Percentiles rank a stretch among this genome's conserved stretches.
phyloP scores from a whole-genome alignment of 2,113 vertebrate genomes.

The Xenotilapia longispinis region DNA sequence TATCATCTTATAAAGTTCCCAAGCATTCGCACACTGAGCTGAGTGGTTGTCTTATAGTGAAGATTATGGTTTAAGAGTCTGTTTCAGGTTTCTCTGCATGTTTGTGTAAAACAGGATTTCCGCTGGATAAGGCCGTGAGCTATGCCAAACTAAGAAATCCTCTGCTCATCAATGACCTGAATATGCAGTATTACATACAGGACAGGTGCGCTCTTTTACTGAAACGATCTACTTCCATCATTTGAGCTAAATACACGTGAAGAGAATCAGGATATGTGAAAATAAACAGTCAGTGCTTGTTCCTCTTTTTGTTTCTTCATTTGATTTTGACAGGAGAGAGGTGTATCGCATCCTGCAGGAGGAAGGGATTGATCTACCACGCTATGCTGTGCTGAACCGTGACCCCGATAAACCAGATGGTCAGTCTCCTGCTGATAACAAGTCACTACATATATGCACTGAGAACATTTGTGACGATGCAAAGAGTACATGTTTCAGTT shows the following conservation, averaged over 20 bases:
- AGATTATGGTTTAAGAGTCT: not conserved
- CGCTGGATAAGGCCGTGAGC: constrained; percentile 94
- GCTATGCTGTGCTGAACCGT: constrained; percentile 93
- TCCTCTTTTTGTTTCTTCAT: not conserved
- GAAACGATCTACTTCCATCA: not conserved
- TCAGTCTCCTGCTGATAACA: constrained; percentile 49
- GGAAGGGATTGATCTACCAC: constrained; percentile 94
- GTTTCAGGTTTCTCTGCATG: not conserved
- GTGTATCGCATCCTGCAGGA: constrained; percentile 97
- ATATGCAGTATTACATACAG: constrained; percentile 99
- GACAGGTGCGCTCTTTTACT: constrained; percentile 74
- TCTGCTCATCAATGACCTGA: constrained; percentile 93
- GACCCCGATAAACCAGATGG: constrained; percentile 94
- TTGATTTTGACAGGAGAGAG: constrained; percentile 78
- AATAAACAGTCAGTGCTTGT: not conserved
- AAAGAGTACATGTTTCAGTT: not conserved
- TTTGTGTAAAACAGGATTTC: constrained; percentile 78
- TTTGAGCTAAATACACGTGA: not conserved
- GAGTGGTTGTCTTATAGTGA: not conserved
- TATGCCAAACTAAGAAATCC: constrained; percentile 94
- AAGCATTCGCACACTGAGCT: not conserved
- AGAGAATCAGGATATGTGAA: not conserved
- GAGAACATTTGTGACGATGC: not conserved
- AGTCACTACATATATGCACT: not conserved
- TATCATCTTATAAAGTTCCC: not conserved